Base-by-base conservation (phyloP, 2,888 invertebrate genomes). In the Hetaerina titia region DNA sequence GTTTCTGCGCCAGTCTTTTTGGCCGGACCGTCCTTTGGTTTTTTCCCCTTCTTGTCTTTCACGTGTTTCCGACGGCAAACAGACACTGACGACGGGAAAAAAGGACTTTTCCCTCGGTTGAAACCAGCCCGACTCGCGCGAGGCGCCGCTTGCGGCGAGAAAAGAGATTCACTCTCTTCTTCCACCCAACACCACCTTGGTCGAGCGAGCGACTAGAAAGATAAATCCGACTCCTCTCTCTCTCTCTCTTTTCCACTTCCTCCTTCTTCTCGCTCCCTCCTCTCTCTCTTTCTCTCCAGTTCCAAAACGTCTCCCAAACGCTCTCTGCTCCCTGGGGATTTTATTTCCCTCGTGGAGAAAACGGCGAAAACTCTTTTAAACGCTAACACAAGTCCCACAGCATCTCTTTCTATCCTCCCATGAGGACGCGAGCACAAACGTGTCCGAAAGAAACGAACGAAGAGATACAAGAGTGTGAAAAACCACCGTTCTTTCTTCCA, bases 121-220 rank as follows among this genome's bases (percentile, higher is more conserved):
- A 31, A 25, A 31, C 81, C 31, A 13, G 81, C 81, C 31, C 81
- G 81, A 81, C 81, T 81, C 81, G 81, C 81, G 31, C 6, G 11
- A 9, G 31, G 81, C 81, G 81, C 81, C 81, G 25, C 31, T 31
- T 31, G 81, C 81, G 81, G 81, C 31, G 31, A 81, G 81, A 31
- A 22, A n/a, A 31, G 31, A 81, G 13, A 11, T n/a, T 8, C 31
- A 11, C 19, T n/a, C n/a, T 69, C 19, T 69, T 31, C 81, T 31
- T 31, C 81, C 31, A 13, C 13, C 13, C 81, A 81, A 25, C 31
- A 81, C 81, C n/a, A 81, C 69, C 69, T 69, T 81, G 81, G 31
- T 81, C 81, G 81, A 81, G 31, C 81, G 81, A 81, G 81, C 9
- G 81, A 81, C 81, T 81, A 31, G 81, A 31, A 81, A 81, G 31